Conservation (phyloP, 2,113 vertebrate genomes). For the Phaethornis superciliosus region DNA sequence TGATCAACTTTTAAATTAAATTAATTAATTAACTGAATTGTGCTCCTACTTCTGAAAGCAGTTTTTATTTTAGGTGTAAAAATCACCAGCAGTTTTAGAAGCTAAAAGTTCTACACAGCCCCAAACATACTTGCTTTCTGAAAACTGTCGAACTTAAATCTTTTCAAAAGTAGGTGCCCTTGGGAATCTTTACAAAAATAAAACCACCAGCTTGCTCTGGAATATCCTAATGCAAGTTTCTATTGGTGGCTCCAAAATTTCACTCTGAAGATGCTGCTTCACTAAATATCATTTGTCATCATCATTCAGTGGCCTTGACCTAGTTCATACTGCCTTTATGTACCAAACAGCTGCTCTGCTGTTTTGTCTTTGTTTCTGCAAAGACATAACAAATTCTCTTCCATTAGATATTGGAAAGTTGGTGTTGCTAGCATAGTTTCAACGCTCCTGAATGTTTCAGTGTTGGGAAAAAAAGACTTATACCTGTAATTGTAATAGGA, state of each 20-base stretch:
- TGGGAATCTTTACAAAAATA: neutral
- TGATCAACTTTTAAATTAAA: neutral
- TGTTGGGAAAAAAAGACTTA: neutral
- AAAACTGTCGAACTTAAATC: neutral
- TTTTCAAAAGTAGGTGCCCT: neutral
- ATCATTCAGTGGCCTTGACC: neutral
- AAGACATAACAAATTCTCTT: constrained; percentile 39
- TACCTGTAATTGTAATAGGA: neutral
- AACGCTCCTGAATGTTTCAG: neutral
- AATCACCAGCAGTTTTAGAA: neutral
- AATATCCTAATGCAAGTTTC: neutral
- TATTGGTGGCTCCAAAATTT: neutral
- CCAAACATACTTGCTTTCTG: neutral
- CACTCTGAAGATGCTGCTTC: neutral
- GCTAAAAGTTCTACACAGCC: neutral
- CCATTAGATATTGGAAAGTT: neutral
- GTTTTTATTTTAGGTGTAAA: neutral
- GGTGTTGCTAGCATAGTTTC: neutral
- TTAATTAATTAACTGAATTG: neutral
- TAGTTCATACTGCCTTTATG: neutral
- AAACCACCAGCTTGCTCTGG: neutral
- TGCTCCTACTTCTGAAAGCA: neutral
- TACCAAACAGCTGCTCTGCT: constrained; percentile 4
- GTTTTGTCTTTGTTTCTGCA: constrained; percentile 33
- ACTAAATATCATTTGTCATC: neutral